Evolutionary conservation across 2,888 invertebrate species (phyloP).

Genomic region (Papilio gigon): DNA sequence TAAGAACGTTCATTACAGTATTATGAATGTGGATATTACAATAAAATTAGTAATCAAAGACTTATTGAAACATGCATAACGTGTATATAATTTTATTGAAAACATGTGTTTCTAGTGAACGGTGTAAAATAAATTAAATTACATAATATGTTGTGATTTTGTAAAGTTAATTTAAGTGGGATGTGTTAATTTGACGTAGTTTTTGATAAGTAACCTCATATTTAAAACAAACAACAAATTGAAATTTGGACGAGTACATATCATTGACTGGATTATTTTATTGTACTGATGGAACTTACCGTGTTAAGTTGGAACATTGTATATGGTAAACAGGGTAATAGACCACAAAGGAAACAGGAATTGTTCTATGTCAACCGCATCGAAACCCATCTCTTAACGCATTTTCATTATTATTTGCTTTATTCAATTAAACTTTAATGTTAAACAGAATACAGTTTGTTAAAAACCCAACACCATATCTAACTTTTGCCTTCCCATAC

Average conservation of each 20-base stretch:
- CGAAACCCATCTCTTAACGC: slow-evolving; percentile 25
- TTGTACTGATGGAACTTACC: slow-evolving; percentile 34
- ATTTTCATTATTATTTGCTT: slow-evolving; percentile 5
- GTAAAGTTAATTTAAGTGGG: slow-evolving; percentile 75
- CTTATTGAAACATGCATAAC: slow-evolving; percentile 61
- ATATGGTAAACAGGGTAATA: slow-evolving; percentile 78
- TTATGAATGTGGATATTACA: slow-evolving; percentile 75
- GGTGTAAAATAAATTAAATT: slow-evolving; percentile 59
- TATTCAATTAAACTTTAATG: neutral
- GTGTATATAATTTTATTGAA: slow-evolving; percentile 69
- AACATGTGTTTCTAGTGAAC: slow-evolving; percentile 65
- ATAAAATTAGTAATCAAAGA: slow-evolving; percentile 75
- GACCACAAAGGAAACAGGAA: slow-evolving; percentile 51
- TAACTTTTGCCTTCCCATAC: neutral
- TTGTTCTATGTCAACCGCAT: slow-evolving; percentile 38
- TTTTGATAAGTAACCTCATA: slow-evolving; percentile 78
- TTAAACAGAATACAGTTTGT: neutral
- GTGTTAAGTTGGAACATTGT: slow-evolving; percentile 30
- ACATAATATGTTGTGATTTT: slow-evolving; percentile 74
- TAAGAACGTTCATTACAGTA: slow-evolving; percentile 63
- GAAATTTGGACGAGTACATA: slow-evolving; percentile 70
- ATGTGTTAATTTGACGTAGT: slow-evolving; percentile 76
- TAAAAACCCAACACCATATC: neutral
- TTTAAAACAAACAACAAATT: slow-evolving; percentile 62
- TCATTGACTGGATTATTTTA: slow-evolving; percentile 20